phyloP scores from a whole-genome alignment of 2,888 invertebrate genomes.

The Euplexia lucipara region DNA sequence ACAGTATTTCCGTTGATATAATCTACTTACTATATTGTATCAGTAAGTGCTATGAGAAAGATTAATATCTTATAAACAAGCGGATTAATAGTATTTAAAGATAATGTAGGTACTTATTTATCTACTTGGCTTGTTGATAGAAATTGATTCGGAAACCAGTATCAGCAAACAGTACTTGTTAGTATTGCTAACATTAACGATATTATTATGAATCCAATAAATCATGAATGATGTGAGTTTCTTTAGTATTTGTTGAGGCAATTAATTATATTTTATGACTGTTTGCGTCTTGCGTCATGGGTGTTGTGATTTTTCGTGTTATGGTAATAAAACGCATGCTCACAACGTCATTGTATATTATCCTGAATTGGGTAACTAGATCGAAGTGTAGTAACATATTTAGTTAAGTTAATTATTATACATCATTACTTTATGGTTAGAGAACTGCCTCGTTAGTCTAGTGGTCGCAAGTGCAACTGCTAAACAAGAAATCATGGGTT shows the following conservation, averaged over 20 bases:
- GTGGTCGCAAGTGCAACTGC: no score
- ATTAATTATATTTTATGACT: constrained; percentile 22
- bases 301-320: constrained; percentile 5
- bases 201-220: constrained; percentile 21
- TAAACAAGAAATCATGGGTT: no score
- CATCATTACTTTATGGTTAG: no score
- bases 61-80: constrained; percentile 13
- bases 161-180: constrained; percentile 6
- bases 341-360: background rate
- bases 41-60: constrained; percentile 25
- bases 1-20: constrained; percentile 14
- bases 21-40: constrained; percentile 23
- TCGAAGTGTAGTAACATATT: no score
- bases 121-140: no score
- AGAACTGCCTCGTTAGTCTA: no score
- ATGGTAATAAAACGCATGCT: background rate
- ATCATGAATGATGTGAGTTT: constrained; percentile 17
- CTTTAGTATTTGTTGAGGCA: constrained; percentile 17
- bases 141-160: constrained; percentile 11
- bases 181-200: constrained; percentile 13
- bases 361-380: background rate
- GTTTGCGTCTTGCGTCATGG: constrained; percentile 4
- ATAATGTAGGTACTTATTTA: no score
- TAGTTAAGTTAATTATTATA: no score
- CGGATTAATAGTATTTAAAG: background rate